A percentile compares a stretch with the other conserved stretches of the same genome.
Conservation (phyloP, 2,888 invertebrate genomes). For the Agrilus cyanescens region DNA sequence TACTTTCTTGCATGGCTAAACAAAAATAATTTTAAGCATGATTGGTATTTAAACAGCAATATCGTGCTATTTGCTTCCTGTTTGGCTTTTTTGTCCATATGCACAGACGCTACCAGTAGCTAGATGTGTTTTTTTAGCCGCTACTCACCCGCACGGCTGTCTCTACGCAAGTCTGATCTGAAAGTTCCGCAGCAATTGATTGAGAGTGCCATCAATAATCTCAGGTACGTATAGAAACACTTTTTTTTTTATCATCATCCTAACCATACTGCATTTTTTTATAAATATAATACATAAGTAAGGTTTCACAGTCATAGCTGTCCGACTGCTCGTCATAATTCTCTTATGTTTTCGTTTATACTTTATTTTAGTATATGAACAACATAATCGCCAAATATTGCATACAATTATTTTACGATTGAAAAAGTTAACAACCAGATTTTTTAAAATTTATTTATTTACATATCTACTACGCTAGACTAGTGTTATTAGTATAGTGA, state of each 20-base stretch:
- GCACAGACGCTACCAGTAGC: slow-evolving; percentile 23
- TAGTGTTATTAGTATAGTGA: no score
- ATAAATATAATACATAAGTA: not conserved
- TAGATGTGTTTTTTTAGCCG: slow-evolving; percentile 51
- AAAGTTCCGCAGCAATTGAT: slow-evolving; percentile 66
- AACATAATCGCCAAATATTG: no score
- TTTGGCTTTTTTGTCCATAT: slow-evolving; percentile 14
- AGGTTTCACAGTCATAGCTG: no score
- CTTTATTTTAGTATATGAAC: no score
- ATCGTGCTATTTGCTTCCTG: slow-evolving; percentile 8
- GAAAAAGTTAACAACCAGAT: no score
- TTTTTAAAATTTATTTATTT: no score
- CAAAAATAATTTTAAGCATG: not conserved
- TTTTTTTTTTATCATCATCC: not conserved
- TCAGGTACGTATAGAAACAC: slow-evolving; percentile 51
- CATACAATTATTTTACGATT: no score
- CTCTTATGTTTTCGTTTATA: no score
- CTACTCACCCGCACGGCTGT: slow-evolving; percentile 72
- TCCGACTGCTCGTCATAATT: no score
- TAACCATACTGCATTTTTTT: not conserved
- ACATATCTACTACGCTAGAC: no score
- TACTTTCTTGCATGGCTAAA: no score
- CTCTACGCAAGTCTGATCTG: slow-evolving; percentile 70
- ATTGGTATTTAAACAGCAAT: slow-evolving; percentile 2
- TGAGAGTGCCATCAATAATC: slow-evolving; percentile 57